Conservation (phyloP, 2,888 invertebrate genomes). For the Diaperis boleti region DNA sequence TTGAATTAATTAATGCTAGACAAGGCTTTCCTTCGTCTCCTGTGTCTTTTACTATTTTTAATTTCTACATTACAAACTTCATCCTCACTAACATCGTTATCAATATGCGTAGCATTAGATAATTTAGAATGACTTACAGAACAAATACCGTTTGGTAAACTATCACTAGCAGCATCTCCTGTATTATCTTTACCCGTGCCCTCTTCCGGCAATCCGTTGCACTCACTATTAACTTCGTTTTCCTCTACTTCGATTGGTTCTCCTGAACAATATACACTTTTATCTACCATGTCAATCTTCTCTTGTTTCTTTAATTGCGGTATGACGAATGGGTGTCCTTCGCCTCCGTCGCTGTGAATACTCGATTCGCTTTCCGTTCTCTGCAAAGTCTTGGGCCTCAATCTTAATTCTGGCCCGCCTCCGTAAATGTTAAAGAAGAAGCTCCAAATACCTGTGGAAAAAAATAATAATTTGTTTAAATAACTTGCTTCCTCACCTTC, state of each 20-base stretch:
- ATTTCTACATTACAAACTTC: conserved; percentile 39
- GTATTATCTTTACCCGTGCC: conserved; percentile 1
- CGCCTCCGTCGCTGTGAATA: conserved; percentile 24
- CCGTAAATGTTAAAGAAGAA: conserved; percentile 89
- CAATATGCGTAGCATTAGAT: conserved; percentile 24
- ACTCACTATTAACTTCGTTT: conserved; percentile 23
- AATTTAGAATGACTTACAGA: conserved; percentile 32
- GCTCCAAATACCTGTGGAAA: conserved; percentile 88
- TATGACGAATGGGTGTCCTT: conserved; percentile 45
- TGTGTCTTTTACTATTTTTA: conserved; percentile 44
- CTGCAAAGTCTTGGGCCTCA: conserved; percentile 51
- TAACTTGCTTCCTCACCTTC: no score
- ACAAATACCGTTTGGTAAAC: conserved; percentile 35
- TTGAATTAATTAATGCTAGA: conserved; percentile 37
- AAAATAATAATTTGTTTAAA: no score
- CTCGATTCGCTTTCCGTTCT: conserved; percentile 40
- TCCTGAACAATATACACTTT: conserved; percentile 50
- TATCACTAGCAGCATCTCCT: conserved; percentile 20
- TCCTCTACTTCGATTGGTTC: conserved; percentile 53
- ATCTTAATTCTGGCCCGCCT: conserved; percentile 86
- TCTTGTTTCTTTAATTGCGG: conserved; percentile 46
- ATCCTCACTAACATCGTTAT: conserved; percentile 34
- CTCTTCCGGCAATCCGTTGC: conserved; percentile 26
- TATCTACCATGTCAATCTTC: conserved; percentile 45
- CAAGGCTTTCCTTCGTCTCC: conserved; percentile 51